Evolutionary conservation across 2,888 invertebrate genomes (phyloP).

Genomic region (Zelleria hepariella): DNA sequence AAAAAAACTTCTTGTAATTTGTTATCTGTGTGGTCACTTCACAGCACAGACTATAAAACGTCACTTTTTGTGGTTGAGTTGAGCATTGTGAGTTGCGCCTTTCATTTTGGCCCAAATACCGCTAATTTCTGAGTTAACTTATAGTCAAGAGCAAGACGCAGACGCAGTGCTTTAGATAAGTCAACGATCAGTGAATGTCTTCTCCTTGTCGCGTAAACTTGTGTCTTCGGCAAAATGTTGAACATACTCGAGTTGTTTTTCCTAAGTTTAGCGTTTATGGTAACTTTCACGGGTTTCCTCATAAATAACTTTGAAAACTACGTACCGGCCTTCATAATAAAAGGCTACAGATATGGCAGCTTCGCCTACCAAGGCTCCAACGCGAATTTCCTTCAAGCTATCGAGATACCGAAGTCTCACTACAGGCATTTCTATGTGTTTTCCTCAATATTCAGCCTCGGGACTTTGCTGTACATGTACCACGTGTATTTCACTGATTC

Average conservation of each 20-base stretch:
- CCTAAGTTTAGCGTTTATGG: constrained; percentile 47
- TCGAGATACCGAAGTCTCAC: constrained; percentile 84
- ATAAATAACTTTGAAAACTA: constrained; percentile 76
- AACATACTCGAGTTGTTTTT: constrained; percentile 60
- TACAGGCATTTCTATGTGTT: constrained; percentile 86
- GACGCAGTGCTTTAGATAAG: background rate
- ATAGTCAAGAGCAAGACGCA: no score
- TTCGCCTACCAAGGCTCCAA: constrained; percentile 72
- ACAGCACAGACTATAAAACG: no score
- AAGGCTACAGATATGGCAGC: constrained; percentile 82
- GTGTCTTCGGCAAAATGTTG: constrained; percentile 27
- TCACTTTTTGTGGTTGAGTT: no score
- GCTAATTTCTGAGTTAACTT: no score
- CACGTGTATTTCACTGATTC: constrained; percentile 61
- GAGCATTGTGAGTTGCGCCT: no score
- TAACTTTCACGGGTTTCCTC: constrained; percentile 72
- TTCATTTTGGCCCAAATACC: no score
- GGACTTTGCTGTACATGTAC: constrained; percentile 58
- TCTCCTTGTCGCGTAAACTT: background rate
- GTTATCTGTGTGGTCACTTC: no score
- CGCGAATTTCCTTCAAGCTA: constrained; percentile 48
- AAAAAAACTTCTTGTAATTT: no score
- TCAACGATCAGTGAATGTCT: background rate
- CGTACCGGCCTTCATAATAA: constrained; percentile 76
- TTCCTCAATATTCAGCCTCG: constrained; percentile 72